Base-by-base conservation (phyloP, 2,797 vertebrate species). In the Eptatretus atami region DNA sequence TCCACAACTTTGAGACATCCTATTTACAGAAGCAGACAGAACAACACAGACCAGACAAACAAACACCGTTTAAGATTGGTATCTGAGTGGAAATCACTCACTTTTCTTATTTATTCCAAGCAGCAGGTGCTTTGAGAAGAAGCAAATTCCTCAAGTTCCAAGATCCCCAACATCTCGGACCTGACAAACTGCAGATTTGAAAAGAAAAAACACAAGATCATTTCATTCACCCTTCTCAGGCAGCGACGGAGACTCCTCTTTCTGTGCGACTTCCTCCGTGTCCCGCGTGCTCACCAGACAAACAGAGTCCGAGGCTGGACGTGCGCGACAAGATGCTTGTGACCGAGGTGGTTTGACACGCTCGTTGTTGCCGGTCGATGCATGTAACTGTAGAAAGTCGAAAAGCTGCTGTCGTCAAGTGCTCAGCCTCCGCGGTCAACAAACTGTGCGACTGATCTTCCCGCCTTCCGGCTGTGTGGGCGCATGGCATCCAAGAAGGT, bases 301-400 rank as follows among this genome's bases (percentile, higher is more conserved):
- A 67, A 24, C 86, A 85, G 73, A n/a, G n/a, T n/a, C 78, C 78
- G 71, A 78, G 55, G 64, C 77, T 79, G 11, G 82, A 79, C 67
- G 80, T 77, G 70, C 76, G 77, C 67, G 86, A 84, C 6, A 78
- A 74, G 63, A 76, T 79, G 63, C 76, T 79, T 2, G 74, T 71
- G 31, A 75, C 71, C 15, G 76, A 1, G 77, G 71, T 10, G 69
- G 68, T 70, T 74, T 82, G 64, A 67, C 68, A 31, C 69, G 72
- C 63, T 75, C 75, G 69, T 72, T 80, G 2, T 74, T 72, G 15
- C 76, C 75, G 1, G 82, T 78, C 53, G 84, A 83, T 63, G 92
- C 86, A 82, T 15, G 55, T 15, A n/a, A 71, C 92, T 96, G 71
- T 98, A 98, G 80, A 74, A 98, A 96, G 75, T 96, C 82, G 76